Percentiles rank a stretch among this genome's conserved stretches.
These are phyloP conservation scores for Parus major DNA, from an alignment of 2,113 vertebrate genomes.

Conservation along the genomic window DNA sequence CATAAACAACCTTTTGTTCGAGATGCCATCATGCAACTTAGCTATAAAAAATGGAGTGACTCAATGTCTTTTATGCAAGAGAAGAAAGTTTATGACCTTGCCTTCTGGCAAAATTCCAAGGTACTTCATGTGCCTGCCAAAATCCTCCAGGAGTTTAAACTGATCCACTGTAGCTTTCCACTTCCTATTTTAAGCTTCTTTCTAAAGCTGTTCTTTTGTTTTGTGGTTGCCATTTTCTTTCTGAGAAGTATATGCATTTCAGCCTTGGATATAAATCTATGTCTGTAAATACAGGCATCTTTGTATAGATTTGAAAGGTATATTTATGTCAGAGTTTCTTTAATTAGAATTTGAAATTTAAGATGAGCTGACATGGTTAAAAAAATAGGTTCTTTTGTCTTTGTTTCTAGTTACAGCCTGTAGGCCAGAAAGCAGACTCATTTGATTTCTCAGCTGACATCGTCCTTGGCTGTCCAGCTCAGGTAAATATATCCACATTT, in stretches of 20 bases:
- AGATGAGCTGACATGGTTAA: not conserved
- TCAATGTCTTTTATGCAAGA: not conserved
- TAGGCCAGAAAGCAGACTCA: conserved; percentile 80
- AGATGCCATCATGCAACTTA: not conserved
- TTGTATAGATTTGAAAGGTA: not conserved
- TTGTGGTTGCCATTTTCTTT: not conserved
- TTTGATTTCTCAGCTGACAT: conserved; percentile 72
- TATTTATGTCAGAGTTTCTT: not conserved
- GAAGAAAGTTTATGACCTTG: conserved; percentile 16
- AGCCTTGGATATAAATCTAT: not conserved
- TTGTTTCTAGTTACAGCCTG: conserved; percentile 80
- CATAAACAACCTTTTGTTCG: not conserved
- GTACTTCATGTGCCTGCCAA: conserved; percentile 46
- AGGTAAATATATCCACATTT: conserved; percentile 69
- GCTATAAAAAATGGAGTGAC: not conserved
- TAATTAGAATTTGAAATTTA: not conserved
- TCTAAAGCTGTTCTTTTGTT: conserved; percentile 14
- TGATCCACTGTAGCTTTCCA: conserved; percentile 11
- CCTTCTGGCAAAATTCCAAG: not conserved
- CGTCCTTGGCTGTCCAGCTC: conserved; percentile 81
- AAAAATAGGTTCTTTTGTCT: not conserved
- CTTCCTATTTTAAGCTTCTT: conserved; percentile 27
- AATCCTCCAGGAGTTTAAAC: conserved; percentile 31
- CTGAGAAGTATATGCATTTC: not conserved
- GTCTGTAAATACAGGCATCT: not conserved